A percentile compares a stretch with the other conserved stretches of the same genome.
Evolutionary conservation across 1,140 invertebrate genomes (phyloP).

Genomic region (Saccostrea cuccullata): DNA sequence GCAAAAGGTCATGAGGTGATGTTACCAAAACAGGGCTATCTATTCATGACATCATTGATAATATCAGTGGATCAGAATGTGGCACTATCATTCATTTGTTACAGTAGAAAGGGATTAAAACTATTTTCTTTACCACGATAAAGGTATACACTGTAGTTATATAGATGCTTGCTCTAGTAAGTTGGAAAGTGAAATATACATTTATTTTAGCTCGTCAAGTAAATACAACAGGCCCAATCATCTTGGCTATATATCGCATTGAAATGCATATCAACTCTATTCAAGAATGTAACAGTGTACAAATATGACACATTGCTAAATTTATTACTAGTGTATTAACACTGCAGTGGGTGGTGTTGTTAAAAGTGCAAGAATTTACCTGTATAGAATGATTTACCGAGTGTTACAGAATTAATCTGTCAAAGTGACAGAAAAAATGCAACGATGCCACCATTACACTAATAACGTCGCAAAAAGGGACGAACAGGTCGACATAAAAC

Average conservation of each 20-base stretch:
- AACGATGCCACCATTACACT: background rate
- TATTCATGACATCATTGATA: background rate
- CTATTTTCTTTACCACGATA: no score
- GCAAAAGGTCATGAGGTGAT: background rate
- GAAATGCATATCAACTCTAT: no score
- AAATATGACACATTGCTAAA: no score
- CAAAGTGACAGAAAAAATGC: background rate
- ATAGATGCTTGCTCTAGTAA: no score
- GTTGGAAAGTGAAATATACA: no score
- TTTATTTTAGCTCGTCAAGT: no score
- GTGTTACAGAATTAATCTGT: constrained; percentile 6
- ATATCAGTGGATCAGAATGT: background rate
- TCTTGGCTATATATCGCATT: no score
- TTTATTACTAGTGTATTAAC: background rate
- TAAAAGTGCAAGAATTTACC: constrained; percentile 3
- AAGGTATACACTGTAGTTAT: no score
- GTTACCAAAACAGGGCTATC: background rate
- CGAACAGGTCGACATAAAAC: background rate
- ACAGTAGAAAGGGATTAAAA: background rate
- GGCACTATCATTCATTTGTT: background rate
- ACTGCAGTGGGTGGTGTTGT: background rate
- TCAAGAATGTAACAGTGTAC: no score
- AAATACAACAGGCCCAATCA: no score
- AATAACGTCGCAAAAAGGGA: background rate
- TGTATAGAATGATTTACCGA: background rate